phyloP scores from a whole-genome alignment of 2,113 vertebrate genomes.

The Cynopterus brachyotis region DNA sequence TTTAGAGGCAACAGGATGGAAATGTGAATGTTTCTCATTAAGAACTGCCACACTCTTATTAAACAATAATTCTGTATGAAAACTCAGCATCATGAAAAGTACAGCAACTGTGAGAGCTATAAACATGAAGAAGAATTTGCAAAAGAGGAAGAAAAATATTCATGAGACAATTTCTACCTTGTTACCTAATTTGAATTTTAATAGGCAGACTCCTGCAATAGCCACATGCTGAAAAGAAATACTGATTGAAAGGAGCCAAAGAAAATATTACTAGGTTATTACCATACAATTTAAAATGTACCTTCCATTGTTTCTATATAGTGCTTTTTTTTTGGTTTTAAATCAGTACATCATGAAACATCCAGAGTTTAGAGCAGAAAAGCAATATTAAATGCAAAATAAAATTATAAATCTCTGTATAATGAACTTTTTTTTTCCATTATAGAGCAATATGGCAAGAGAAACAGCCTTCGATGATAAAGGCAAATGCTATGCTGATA shows the following conservation, averaged over 20 bases:
- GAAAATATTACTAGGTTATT: conserved; percentile 70
- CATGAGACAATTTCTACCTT: conserved; percentile 60
- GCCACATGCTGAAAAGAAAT: conserved; percentile 58
- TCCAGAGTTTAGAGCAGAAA: conserved; percentile 34
- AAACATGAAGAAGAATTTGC: conserved; percentile 58
- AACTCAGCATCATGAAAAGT: background rate
- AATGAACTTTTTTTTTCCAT: background rate
- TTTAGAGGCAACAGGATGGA: conserved; percentile 50
- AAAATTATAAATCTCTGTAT: background rate
- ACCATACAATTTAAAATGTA: conserved; percentile 57
- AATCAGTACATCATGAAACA: background rate
- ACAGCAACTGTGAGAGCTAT: conserved; percentile 39
- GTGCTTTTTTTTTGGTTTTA: background rate
- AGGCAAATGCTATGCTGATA: background rate
- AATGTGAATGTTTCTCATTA: background rate
- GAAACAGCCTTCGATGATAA: background rate
- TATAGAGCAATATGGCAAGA: background rate
- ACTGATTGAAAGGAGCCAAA: conserved; percentile 62
- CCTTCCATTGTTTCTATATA: conserved; percentile 40
- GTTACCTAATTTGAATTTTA: conserved; percentile 77
- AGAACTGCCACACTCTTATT: background rate
- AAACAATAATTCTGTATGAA: background rate
- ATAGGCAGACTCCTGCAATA: conserved; percentile 44
- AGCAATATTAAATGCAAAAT: background rate
- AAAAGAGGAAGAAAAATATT: conserved; percentile 48